Conservation (phyloP, 1,140 invertebrate species). For the Euura saliciscinereae region DNA sequence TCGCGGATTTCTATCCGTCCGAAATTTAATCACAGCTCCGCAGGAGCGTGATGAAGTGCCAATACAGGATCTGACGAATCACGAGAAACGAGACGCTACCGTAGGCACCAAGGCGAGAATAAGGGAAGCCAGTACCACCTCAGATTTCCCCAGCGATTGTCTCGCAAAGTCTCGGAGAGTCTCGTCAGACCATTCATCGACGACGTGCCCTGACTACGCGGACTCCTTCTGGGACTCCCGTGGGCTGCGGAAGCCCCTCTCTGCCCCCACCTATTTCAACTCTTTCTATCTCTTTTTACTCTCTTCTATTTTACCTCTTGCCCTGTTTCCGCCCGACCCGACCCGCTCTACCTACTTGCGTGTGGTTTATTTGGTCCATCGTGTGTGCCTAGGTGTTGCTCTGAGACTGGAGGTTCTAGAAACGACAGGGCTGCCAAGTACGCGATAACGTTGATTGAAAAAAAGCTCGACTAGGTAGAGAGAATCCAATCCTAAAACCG, state of each 20-base stretch:
- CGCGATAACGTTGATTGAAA: slow-evolving; percentile 53
- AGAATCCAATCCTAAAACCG: slow-evolving; percentile 29
- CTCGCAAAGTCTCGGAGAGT: slow-evolving; percentile 53
- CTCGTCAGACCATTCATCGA: slow-evolving; percentile 59
- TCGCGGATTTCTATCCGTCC: background rate
- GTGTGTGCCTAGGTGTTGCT: background rate
- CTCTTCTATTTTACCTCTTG: background rate
- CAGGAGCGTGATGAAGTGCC: background rate
- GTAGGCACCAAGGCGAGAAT: background rate
- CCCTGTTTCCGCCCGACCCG: background rate
- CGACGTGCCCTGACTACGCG: slow-evolving; percentile 56
- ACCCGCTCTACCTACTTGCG: slow-evolving; percentile 21
- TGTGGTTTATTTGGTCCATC: slow-evolving; percentile 29
- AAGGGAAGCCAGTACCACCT: slow-evolving; percentile 42
- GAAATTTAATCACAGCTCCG: background rate
- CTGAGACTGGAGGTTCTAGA: slow-evolving; percentile 27
- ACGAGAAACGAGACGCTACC: background rate
- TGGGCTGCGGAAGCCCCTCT: slow-evolving; percentile 35
- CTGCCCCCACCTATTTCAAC: slow-evolving; percentile 26
- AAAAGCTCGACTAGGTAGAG: slow-evolving; percentile 42
- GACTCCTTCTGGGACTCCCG: slow-evolving; percentile 31
- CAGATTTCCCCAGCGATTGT: slow-evolving; percentile 61
- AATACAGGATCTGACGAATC: background rate
- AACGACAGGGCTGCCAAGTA: slow-evolving; percentile 41
- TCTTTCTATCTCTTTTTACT: background rate